Conservation (phyloP, 2,888 invertebrate genomes). For the Pristionchus japonicus region DNA sequence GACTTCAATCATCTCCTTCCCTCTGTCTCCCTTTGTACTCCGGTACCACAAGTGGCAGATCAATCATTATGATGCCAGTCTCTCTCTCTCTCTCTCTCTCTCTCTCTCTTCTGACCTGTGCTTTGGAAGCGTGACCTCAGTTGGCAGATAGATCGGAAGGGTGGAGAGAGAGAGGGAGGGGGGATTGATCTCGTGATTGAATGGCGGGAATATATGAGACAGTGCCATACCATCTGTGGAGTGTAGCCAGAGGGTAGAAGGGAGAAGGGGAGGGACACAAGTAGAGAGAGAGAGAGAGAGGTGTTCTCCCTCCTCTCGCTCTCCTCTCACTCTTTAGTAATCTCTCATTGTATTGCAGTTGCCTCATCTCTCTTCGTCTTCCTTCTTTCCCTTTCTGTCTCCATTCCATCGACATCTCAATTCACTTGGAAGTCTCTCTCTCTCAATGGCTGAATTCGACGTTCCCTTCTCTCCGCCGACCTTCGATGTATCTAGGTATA, state of each 20-base stretch:
- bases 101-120: neutral
- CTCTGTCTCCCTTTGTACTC: neutral
- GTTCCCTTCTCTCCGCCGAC: conserved; percentile 36
- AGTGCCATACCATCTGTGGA: neutral
- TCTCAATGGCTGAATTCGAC: conserved; percentile 41
- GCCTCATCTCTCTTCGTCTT: neutral
- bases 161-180: neutral
- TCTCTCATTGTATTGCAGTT: neutral
- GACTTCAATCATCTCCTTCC: neutral
- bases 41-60: neutral
- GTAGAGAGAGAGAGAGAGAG: neutral
- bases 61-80: neutral
- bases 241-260: neutral
- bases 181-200: neutral
- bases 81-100: neutral
- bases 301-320: neutral
- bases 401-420: neutral
- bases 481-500: conserved; percentile 15
- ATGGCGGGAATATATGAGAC: neutral
- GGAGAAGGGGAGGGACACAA: neutral
- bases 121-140: conserved; percentile 2
- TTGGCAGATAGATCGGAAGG: neutral
- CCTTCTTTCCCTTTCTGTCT: neutral
- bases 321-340: conserved; percentile 14
- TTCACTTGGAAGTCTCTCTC: neutral